Evolutionary conservation across 2,888 invertebrate genomes (phyloP).

Genomic region (Aporophyla nigra): DNA sequence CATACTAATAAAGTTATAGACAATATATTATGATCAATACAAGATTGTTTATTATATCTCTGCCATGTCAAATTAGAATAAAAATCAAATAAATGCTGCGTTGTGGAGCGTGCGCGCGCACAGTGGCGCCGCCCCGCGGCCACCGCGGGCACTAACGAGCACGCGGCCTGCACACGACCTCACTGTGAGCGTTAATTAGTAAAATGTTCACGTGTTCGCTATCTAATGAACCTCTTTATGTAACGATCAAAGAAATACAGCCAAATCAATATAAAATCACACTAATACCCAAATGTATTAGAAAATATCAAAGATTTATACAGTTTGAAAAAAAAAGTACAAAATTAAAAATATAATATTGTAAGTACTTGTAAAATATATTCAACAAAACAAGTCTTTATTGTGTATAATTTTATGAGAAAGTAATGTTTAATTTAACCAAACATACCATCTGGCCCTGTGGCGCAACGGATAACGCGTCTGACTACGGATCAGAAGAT

Average conservation of each 20-base stretch:
- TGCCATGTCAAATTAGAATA: slow-evolving; percentile 61
- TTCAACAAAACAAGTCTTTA: not conserved
- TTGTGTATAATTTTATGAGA: not conserved
- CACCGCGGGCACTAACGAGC: slow-evolving; percentile 75
- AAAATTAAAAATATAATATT: not conserved
- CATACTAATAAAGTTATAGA: slow-evolving; percentile 39
- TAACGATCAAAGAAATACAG: slow-evolving; percentile 45
- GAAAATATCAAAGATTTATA: not conserved
- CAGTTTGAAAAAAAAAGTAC: not conserved
- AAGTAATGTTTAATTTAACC: slow-evolving; percentile 43
- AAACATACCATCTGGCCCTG: slow-evolving; percentile 84
- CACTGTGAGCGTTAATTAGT: slow-evolving; percentile 68
- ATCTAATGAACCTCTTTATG: slow-evolving; percentile 69
- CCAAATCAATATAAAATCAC: slow-evolving; percentile 32
- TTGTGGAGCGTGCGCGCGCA: slow-evolving; percentile 31
- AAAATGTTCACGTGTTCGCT: slow-evolving; percentile 66
- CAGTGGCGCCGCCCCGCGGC: slow-evolving; percentile 78
- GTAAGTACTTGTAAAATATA: slow-evolving; percentile 5
- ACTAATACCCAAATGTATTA: slow-evolving; percentile 17
- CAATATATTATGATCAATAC: slow-evolving; percentile 58
- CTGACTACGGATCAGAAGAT: slow-evolving; percentile 94
- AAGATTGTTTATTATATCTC: slow-evolving; percentile 36
- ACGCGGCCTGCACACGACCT: slow-evolving; percentile 79
- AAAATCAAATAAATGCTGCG: slow-evolving; percentile 54
- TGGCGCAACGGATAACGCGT: slow-evolving; percentile 93